Evolutionary conservation across 30 jellyfish, hydroid and myxozoan genomes (phyloP).

Genomic region (Chrysaora quinquecirrha): DNA sequence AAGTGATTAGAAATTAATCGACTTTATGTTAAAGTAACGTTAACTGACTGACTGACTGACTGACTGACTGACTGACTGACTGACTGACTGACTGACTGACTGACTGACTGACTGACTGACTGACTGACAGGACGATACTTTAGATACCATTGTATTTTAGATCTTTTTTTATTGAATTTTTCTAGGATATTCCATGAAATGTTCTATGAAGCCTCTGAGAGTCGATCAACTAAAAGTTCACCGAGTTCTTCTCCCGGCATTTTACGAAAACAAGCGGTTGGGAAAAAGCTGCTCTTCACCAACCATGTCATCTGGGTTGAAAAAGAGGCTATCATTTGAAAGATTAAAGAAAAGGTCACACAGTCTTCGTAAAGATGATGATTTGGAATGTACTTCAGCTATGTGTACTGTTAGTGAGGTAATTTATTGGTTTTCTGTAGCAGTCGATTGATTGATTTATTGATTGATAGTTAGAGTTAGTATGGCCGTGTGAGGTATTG

Average conservation of each 20-base stretch:
- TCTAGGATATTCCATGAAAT: slow-evolving; percentile 82
- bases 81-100: too few relatives aligned
- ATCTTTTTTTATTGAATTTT: too few relatives aligned
- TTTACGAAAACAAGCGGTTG: neutral
- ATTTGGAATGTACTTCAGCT: neutral
- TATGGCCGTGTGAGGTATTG: too few relatives aligned
- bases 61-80: too few relatives aligned
- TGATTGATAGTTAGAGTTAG: neutral
- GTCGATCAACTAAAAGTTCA: slow-evolving; percentile 37
- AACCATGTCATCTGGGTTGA: slow-evolving; percentile 45
- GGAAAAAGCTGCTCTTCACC: slow-evolving; percentile 59
- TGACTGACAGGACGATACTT: too few relatives aligned
- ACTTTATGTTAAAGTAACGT: too few relatives aligned
- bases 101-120: too few relatives aligned
- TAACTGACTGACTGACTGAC: too few relatives aligned
- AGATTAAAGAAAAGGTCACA: slow-evolving; percentile 57
- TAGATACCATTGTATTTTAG: too few relatives aligned
- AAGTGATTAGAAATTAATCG: too few relatives aligned
- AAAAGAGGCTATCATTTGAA: slow-evolving; percentile 62
- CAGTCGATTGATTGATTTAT: neutral
- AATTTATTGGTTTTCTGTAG: neutral
- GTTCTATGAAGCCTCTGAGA: slow-evolving; percentile 40
- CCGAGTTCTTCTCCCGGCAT: slow-evolving; percentile 46
- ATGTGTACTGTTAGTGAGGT: slow-evolving; percentile 61
- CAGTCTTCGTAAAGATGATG: slow-evolving; percentile 60